Base-by-base conservation (phyloP, 1,140 invertebrate genomes). In the Belonocnema kinseyi region DNA sequence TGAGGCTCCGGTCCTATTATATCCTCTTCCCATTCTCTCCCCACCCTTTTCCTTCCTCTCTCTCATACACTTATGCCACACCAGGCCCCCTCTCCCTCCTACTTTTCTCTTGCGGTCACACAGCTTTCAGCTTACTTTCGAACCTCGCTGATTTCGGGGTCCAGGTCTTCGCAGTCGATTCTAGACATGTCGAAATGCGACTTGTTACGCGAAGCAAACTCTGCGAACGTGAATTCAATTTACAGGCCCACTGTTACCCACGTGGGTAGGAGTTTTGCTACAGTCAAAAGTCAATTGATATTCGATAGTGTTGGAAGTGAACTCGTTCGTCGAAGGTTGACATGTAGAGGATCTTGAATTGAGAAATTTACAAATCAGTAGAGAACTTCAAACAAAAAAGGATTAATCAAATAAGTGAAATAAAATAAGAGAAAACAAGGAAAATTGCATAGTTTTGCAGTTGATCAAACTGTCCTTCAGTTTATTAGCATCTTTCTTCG, bases 111-210 rank as follows among this genome's bases (percentile, higher is more conserved):
- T n/a, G 58, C 74, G 52, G 12, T 14, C 5, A 13, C 73, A 77
- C 76, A 26, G 72, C 75, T 77, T 73, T 52, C 40, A 72, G 75
- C 75, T 75, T 71, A 76, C 79, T 74, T 81, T 80, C 82, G 11
- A 66, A 81, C 76, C 71, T 17, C 56, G 54, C 72, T 54, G 50
- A 74, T 51, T 75, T 54, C 54, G 53, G 72, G 72, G 58, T 58
- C 66, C 72, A 70, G 77, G 74, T 50, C 58, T 52, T 26, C 10
- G 16, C 26, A 58, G 26, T 46, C 61, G 61, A 46, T 46, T 46
- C 40, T 11, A 46, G 40, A 40, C 26, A 66, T 66, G 61, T 66
- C 61, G 13, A 40, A 40, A 40, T 40, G 26, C 61, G 13, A 40
- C 61, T 66, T 33, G 21, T 33, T 61, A 66, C 33, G 53, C 61